A percentile compares a stretch with the other conserved stretches of the same genome.
Evolutionary conservation across 2,113 vertebrate species (phyloP).

Genomic region (Petromus typicus): DNA sequence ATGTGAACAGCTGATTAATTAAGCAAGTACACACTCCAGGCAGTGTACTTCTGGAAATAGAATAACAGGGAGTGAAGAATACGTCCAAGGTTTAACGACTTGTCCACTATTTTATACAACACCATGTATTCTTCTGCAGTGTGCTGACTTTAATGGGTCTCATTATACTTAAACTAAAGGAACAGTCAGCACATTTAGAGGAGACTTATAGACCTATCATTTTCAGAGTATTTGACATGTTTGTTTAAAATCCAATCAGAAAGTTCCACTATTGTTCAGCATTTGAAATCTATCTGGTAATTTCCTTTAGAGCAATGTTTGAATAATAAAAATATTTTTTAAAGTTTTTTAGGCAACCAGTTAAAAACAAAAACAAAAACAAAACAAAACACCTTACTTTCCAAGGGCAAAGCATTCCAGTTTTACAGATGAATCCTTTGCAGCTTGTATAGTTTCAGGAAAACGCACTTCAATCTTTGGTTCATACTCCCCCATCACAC

Average conservation of each 20-base stretch:
- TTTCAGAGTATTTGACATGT: not conserved
- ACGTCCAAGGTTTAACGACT: not conserved
- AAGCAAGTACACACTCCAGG: conserved; percentile 8
- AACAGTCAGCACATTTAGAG: not conserved
- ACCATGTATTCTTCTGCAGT: accelerated
- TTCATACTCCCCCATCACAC: conserved; percentile 95
- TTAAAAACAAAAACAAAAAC: not conserved
- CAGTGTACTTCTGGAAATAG: not conserved
- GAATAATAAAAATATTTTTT: not conserved
- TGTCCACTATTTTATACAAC: not conserved
- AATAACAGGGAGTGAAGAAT: not conserved
- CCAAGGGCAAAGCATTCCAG: conserved; percentile 96
- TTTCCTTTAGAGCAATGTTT: not conserved
- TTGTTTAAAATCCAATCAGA: conserved; percentile 29
- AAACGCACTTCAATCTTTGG: conserved; percentile 95
- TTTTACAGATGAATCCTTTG: conserved; percentile 91
- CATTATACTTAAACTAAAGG: not conserved
- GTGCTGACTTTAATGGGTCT: not conserved
- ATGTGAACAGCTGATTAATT: conserved; percentile 35
- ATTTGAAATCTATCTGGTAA: not conserved
- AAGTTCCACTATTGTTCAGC: not conserved
- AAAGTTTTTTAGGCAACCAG: conserved; percentile 37
- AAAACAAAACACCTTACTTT: conserved; percentile 91
- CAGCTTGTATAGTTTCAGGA: conserved; percentile 88
- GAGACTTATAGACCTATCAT: not conserved